Base-by-base conservation (phyloP, 2,888 invertebrate species). In the Caenorhabditis wallacei region DNA sequence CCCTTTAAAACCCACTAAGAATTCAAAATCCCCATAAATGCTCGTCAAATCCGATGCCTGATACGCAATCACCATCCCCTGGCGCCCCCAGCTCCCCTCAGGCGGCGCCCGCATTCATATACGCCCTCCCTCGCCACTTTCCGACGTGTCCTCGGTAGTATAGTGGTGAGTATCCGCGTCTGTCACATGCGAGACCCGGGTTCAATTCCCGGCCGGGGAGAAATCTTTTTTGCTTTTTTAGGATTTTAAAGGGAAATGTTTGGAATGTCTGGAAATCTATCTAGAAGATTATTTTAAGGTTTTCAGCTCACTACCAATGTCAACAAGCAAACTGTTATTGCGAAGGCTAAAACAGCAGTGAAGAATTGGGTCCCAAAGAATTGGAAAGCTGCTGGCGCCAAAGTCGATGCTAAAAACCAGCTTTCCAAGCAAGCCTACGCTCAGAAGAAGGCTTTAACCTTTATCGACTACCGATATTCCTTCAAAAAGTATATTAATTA, bases 171-270 rank as follows among this genome's bases (percentile, higher is more conserved):
- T 87, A 85, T 87, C 82, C 84, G 85, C 84, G 87, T 82, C 87
- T 87, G 86, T 87, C 85, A 85, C 85, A 85, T 87, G 84, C 84
- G 85, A 85, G 84, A 84, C 84, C 83, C 84, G 84, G 83, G 84
- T 87, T 86, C 87, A 84, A 86, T 85, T 85, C 86, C 85, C 85
- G 85, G 84, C 87, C 85, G 82, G 84, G 82, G 84, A 84, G 84
- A 84, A n/a, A 84, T 22, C 11, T 10, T 48, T 68, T 40, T 68
- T 54, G 16, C 22, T 40, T 26, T 24, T 20, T 51, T 53, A 35
- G 51, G 26, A 0, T 2, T 43, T 8, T 30, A 26, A 0, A 3
- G 30, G 30, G 8, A 30, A 5, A 8, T 30, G 30, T 30, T 30
- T 30, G 8, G 30, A 30, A 30, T 30, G 30, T 8, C 30, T 40